phyloP scores from a whole-genome alignment of 37 sponge, comb jelly and placozoan species.

The Geodia barretti region DNA sequence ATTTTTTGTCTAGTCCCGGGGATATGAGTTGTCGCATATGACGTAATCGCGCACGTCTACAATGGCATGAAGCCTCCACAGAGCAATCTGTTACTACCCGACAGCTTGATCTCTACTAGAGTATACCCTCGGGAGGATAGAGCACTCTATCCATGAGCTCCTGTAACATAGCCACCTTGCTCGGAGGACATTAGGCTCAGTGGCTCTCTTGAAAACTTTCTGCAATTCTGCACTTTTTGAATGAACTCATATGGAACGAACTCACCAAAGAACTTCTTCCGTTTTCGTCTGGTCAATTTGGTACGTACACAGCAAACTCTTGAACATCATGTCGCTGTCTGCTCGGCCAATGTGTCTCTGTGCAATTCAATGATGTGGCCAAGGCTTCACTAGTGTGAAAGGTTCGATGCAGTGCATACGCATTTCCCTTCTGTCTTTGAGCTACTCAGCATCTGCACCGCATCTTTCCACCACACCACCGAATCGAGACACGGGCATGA shows the following conservation, averaged over 20 bases:
- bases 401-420: conserved; percentile 78
- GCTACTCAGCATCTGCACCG: conserved; percentile 47
- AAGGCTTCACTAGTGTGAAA: conserved; percentile 76
- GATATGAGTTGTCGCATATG: conserved; percentile 64
- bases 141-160: conserved; percentile 7
- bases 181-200: neutral
- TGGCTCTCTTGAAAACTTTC: conserved; percentile 14
- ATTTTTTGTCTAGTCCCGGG: conserved; percentile 50
- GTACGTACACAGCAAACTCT: conserved; percentile 34
- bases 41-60: conserved; percentile 59
- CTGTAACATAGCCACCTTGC: conserved; percentile 4
- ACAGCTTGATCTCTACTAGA: conserved; percentile 28
- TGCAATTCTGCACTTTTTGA: conserved; percentile 44
- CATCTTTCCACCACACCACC: conserved; percentile 66
- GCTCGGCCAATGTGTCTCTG: neutral
- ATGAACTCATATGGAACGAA: conserved; percentile 71
- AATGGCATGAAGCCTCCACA: conserved; percentile 56
- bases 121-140: conserved; percentile 59
- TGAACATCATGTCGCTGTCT: conserved; percentile 53
- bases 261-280: conserved; percentile 73
- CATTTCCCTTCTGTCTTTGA: conserved; percentile 79
- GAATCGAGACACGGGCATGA: conserved; percentile 25
- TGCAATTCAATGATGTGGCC: conserved; percentile 29
- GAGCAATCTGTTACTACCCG: conserved; percentile 5
- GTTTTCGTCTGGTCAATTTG: conserved; percentile 31